Conservation (phyloP, 2,113 vertebrate species). For the Podarcis muralis region DNA sequence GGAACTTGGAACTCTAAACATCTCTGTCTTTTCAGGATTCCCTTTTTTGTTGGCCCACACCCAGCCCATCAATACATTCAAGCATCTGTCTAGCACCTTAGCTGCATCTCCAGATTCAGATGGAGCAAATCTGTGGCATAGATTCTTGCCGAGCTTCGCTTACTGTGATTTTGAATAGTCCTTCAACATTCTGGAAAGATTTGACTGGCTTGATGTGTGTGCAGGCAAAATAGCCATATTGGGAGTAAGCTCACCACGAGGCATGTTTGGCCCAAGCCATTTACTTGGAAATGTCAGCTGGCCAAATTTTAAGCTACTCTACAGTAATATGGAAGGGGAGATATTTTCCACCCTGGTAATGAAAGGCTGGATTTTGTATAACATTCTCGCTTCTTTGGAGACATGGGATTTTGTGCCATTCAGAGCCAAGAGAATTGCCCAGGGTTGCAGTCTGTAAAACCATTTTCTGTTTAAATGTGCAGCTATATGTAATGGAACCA, state of each 20-base stretch:
- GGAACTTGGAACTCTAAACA: too few species aligned
- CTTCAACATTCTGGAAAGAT: too few species aligned
- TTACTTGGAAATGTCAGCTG: background rate
- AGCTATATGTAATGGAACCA: background rate
- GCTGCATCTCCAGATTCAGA: too few species aligned
- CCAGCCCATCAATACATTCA: too few species aligned
- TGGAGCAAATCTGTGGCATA: too few species aligned
- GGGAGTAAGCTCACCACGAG: background rate
- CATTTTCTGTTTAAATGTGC: background rate
- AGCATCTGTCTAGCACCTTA: too few species aligned
- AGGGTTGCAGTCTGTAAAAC: background rate
- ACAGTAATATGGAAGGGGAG: background rate
- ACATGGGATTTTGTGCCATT: background rate
- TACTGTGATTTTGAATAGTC: too few species aligned
- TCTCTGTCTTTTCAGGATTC: too few species aligned
- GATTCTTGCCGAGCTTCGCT: too few species aligned
- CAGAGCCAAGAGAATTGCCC: too few species aligned
- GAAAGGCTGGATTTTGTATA: background rate
- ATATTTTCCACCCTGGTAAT: background rate
- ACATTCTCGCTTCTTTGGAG: background rate
- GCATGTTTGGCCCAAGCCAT: background rate
- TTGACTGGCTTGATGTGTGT: too few species aligned
- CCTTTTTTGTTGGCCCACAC: too few species aligned
- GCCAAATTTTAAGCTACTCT: background rate
- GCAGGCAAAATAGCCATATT: background rate